These are phyloP conservation scores for Cotesia typhae DNA, from an alignment of 1,140 invertebrate species.

Conservation along the genomic window DNA sequence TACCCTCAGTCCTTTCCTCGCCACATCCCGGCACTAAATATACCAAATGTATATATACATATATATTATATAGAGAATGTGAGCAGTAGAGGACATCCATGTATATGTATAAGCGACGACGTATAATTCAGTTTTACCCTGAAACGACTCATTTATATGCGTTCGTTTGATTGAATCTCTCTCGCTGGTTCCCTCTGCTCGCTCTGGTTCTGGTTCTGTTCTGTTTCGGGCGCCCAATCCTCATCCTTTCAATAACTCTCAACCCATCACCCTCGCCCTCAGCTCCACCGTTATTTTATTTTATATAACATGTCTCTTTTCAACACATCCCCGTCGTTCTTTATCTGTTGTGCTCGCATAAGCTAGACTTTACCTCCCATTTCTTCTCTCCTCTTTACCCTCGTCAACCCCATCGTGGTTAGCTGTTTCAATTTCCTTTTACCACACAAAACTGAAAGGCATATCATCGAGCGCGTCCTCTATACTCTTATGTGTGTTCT, in stretches of 20 bases:
- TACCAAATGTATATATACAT: no score
- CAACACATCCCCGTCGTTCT: background rate
- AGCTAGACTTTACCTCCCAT: constrained; percentile 31
- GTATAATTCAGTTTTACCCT: constrained; percentile 60
- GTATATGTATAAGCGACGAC: constrained; percentile 46
- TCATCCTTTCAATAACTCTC: constrained; percentile 24
- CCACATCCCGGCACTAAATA: constrained; percentile 16
- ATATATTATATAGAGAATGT: constrained; percentile 14
- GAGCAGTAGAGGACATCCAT: constrained; percentile 31
- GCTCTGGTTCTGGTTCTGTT: background rate
- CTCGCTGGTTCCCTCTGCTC: constrained; percentile 38
- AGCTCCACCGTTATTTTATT: constrained; percentile 9
- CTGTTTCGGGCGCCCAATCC: background rate
- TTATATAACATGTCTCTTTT: background rate
- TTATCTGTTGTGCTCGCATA: constrained; percentile 6
- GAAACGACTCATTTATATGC: constrained; percentile 63
- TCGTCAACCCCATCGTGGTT: constrained; percentile 57
- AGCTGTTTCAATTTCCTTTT: constrained; percentile 61
- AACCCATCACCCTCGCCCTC: background rate
- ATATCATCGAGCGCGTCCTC: constrained; percentile 42
- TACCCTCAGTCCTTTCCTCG: constrained; percentile 13
- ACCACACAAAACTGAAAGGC: constrained; percentile 55
- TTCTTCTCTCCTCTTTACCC: constrained; percentile 35
- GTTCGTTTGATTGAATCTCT: constrained; percentile 62
- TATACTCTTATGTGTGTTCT: constrained; percentile 24